Percentiles rank a stretch among this genome's conserved stretches.
Evolutionary conservation across 2,797 vertebrate genomes (phyloP).

Genomic region (Oreochromis mossambicus): DNA sequence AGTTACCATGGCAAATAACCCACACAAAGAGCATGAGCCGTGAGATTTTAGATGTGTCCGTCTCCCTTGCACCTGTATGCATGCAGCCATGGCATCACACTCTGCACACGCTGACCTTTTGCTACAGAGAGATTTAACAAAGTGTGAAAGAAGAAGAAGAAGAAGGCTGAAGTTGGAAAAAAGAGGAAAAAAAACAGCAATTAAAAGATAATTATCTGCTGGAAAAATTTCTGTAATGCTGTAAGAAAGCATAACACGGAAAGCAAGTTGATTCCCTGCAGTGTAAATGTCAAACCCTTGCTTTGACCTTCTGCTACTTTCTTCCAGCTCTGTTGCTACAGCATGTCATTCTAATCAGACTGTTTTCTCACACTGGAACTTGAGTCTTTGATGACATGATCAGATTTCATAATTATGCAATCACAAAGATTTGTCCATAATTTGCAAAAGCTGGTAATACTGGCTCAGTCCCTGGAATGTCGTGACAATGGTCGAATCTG

Average conservation of each 20-base stretch:
- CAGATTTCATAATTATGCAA: background rate
- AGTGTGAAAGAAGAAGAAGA: slow-evolving; percentile 31
- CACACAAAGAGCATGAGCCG: slow-evolving; percentile 40
- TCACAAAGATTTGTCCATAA: background rate
- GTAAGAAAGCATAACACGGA: background rate
- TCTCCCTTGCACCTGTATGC: background rate
- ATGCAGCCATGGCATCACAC: background rate
- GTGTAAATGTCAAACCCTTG: slow-evolving; percentile 58
- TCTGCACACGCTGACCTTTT: slow-evolving; percentile 51
- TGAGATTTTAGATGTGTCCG: slow-evolving; percentile 28
- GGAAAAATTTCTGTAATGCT: slow-evolving; percentile 7
- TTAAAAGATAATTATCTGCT: slow-evolving; percentile 65
- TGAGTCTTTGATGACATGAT: background rate
- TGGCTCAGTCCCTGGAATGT: background rate
- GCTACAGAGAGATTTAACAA: slow-evolving; percentile 38
- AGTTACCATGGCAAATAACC: slow-evolving; percentile 57
- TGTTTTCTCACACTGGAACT: background rate
- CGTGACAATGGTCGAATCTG: background rate
- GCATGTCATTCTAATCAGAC: background rate
- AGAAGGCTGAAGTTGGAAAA: slow-evolving; percentile 16
- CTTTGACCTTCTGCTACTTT: slow-evolving; percentile 36
- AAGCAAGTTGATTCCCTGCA: slow-evolving; percentile 29
- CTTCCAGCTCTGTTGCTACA: background rate
- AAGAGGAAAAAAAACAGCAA: slow-evolving; percentile 39
- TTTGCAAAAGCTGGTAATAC: background rate